Evolutionary conservation across 2,888 invertebrate species (phyloP), one percentile per base, ranked within the genome.

Genomic region (Neoascia interrupta): DNA sequence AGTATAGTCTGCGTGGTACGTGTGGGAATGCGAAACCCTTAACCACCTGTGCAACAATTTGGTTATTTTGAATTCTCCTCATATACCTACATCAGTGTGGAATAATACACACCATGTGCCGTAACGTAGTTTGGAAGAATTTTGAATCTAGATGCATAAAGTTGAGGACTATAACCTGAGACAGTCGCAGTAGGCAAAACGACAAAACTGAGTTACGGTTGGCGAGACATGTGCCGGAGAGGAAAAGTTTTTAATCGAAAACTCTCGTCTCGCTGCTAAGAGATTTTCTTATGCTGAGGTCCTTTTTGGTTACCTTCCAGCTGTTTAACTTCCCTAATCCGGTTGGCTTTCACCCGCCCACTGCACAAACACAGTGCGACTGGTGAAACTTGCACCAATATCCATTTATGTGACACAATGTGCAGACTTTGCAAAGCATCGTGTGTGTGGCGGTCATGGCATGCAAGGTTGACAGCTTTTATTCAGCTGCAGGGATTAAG

Each of bases 251-350:
- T 79, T 68, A 79, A 73, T 79, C 66, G 79, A 68, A 79, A 79
- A 73, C 61, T 73, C 73, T 79, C 39, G 49, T 68, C 49, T 49
- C 43, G 41, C 47, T 61, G 19, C 34, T 61, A 5, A 60, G 54
- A 54, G 64, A 72, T 76, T 64, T 72, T 72, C 54, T 60, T 58
- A n/a, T 26, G 45, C 19, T 28, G 45, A 8, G 15, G 18, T 13
- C 39, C 34, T 37, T 39, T 47, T 47, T 6, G 13, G 51, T 51
- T 51, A 54, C 39, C 37, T 51, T 68, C 45, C 60, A 79, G 79
- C 60, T 79, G 73, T 73, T 73, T 79, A 73, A 79, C 79, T 79
- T 79, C 61, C 73, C 61, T 73, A 73, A 79, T 79, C 61, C 49
- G 36, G 31, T 73, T 66, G 64, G 51, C 41, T 43, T 41, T 41